phyloP scores from a whole-genome alignment of 2,888 invertebrate species.

The Ceratothoa steindachneri region DNA sequence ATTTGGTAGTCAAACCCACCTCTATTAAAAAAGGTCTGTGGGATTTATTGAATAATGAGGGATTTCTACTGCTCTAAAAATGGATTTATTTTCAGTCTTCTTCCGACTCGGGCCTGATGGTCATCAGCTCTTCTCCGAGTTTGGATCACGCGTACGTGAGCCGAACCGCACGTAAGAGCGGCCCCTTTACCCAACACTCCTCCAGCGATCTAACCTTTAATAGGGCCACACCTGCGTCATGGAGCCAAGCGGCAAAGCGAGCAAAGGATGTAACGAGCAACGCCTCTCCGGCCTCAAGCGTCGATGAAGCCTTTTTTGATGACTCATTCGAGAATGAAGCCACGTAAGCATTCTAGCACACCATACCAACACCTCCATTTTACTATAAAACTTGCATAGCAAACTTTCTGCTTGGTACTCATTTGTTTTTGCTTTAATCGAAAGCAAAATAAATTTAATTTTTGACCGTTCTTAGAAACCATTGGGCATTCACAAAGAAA shows the following conservation, averaged over 20 bases:
- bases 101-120: constrained; percentile 51
- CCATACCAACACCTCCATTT: no score
- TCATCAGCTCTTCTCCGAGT: constrained; percentile 81
- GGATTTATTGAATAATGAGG: no score
- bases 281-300: constrained; percentile 46
- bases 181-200: constrained; percentile 11
- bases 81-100: neutral
- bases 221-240: neutral
- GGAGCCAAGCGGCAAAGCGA: constrained; percentile 47
- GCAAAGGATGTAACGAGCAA: constrained; percentile 7
- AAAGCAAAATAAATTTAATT: no score
- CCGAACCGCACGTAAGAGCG: neutral
- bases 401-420: no score
- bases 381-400: no score
- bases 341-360: no score
- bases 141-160: constrained; percentile 72
- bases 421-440: no score
- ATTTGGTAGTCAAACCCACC: no score
- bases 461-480: no score
- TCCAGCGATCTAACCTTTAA: neutral
- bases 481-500: no score
- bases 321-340: constrained; percentile 46
- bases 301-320: constrained; percentile 48
- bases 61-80: no score
- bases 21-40: no score